A percentile compares a stretch with the other conserved stretches of the same genome.
Evolutionary conservation across 2,797 vertebrate genomes (phyloP).

Genomic region (Scleropages formosus): DNA sequence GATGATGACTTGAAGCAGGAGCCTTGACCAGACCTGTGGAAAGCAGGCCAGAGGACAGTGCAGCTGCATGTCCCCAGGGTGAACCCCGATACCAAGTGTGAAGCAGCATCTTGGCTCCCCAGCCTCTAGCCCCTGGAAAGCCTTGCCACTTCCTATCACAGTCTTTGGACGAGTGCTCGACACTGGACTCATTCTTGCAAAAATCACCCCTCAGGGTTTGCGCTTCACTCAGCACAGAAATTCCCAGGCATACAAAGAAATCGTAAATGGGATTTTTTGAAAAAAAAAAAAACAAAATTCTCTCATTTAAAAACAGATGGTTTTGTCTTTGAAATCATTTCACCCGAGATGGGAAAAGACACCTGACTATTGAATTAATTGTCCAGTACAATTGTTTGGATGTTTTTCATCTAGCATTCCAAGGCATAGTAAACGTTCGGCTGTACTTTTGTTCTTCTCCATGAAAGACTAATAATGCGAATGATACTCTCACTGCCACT

Average conservation of each 20-base stretch:
- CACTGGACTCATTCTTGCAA: not conserved
- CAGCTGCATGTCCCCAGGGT: conserved; percentile 7
- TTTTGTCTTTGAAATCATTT: too few species aligned
- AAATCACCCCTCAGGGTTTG: not conserved
- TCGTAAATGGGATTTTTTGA: too few species aligned
- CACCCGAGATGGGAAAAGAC: too few species aligned
- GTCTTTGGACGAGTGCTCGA: not conserved
- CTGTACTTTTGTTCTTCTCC: too few species aligned
- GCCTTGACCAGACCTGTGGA: not conserved
- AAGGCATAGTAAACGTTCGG: too few species aligned
- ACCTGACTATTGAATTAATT: too few species aligned
- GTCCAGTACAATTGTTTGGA: too few species aligned
- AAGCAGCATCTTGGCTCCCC: not conserved
- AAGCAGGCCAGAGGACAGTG: not conserved
- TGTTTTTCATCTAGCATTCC: too few species aligned
- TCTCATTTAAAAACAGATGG: too few species aligned
- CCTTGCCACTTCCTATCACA: not conserved
- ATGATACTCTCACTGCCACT: not conserved
- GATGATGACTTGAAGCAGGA: not conserved
- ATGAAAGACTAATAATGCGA: not conserved
- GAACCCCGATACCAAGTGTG: not conserved
- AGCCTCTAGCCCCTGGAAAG: conserved; percentile 6
- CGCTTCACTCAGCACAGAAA: conserved; percentile 6
- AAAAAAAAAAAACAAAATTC: not conserved
- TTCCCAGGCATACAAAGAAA: not conserved